Conservation (phyloP, 1,140 invertebrate genomes). For the Trichogramma pretiosum region DNA sequence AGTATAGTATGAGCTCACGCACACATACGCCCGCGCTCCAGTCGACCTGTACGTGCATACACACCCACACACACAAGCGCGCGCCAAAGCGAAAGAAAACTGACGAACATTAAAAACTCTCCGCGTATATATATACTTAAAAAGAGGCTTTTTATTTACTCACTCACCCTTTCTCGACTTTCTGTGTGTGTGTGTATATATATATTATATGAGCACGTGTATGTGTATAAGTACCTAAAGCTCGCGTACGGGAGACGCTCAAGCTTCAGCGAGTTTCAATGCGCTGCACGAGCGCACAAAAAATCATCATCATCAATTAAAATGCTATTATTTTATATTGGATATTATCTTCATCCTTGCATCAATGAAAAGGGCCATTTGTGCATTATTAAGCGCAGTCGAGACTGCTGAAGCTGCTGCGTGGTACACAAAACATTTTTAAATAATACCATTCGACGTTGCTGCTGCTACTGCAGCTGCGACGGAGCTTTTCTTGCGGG, state of each 20-base stretch:
- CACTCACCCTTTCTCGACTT: too few species aligned
- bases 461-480: too few species aligned
- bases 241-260: not conserved
- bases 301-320: constrained; percentile 13
- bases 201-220: too few species aligned
- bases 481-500: too few species aligned
- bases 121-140: constrained; percentile 11
- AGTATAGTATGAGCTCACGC: too few species aligned
- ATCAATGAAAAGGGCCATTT: constrained; percentile 2
- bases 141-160: constrained; percentile 22
- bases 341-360: constrained; percentile 7
- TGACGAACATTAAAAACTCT: constrained; percentile 16
- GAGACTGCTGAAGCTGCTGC: not conserved
- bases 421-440: constrained; percentile 8
- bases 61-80: too few species aligned
- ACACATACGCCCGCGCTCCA: too few species aligned
- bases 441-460: constrained; percentile 7
- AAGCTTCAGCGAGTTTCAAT: not conserved
- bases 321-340: constrained; percentile 18
- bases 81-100: constrained; percentile 4
- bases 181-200: too few species aligned
- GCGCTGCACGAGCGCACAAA: not conserved
- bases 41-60: too few species aligned
- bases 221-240: too few species aligned
- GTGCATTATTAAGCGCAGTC: constrained; percentile 12